Conservation (phyloP, 2,113 vertebrate species). For the Dicentrarchus labrax region DNA sequence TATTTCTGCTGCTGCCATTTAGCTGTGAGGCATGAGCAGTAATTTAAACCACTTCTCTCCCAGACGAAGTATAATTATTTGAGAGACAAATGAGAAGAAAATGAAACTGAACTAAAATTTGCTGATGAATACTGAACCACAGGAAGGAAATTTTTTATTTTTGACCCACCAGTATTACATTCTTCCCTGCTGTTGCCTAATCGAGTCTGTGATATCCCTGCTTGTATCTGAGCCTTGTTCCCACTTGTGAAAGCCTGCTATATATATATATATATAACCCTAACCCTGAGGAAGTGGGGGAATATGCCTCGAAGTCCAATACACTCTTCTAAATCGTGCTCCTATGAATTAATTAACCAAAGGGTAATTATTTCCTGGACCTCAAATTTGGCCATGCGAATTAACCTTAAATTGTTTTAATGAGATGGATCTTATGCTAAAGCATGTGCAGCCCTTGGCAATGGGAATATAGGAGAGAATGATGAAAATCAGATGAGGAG, state of each 20-base stretch:
- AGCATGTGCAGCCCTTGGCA: neutral
- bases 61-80: constrained; percentile 3
- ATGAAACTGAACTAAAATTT: neutral
- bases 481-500: constrained; percentile 7
- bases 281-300: constrained; percentile 11
- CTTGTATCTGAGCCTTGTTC: constrained; percentile 1
- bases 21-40: neutral
- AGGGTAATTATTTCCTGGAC: constrained; percentile 57
- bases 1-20: neutral
- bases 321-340: constrained; percentile 3
- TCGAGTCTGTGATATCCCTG: neutral
- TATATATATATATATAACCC: too few species aligned
- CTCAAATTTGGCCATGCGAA: constrained; percentile 34
- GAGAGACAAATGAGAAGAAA: constrained; percentile 25
- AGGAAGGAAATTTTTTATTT: neutral
- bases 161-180: neutral
- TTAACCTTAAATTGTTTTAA: constrained; percentile 59
- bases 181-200: neutral
- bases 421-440: constrained; percentile 32
- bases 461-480: neutral
- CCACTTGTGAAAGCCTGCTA: neutral
- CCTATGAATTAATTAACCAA: constrained; percentile 50
- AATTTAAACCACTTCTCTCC: constrained; percentile 7
- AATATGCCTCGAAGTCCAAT: constrained; percentile 1
- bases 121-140: constrained; percentile 14